Evolutionary conservation across 2,888 invertebrate species (phyloP).

Genomic region (Meiosimyza decipiens): DNA sequence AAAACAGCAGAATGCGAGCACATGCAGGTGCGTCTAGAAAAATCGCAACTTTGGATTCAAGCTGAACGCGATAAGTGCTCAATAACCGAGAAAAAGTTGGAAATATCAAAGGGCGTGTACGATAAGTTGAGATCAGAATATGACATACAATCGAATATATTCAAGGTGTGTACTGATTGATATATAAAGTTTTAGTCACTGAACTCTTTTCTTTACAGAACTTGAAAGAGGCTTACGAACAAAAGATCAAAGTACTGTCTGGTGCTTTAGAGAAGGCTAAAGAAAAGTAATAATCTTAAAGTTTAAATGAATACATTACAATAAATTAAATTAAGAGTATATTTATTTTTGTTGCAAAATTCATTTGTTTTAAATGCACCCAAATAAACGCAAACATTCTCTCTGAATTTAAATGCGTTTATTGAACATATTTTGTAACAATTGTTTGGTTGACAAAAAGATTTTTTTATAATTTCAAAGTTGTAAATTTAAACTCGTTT

Average conservation of each 20-base stretch:
- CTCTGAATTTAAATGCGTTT: conserved; percentile 24
- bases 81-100: conserved; percentile 77
- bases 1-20: conserved; percentile 83
- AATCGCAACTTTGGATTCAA: conserved; percentile 73
- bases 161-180: conserved; percentile 69
- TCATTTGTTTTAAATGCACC: conserved; percentile 48
- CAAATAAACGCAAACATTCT: too few relatives aligned
- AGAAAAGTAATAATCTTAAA: conserved; percentile 45
- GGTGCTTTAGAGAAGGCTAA: conserved; percentile 56
- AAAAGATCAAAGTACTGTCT: conserved; percentile 69
- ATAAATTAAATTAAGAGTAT: background rate
- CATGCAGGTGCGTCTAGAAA: conserved; percentile 74
- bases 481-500: conserved; percentile 20
- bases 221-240: conserved; percentile 75
- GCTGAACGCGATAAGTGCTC: conserved; percentile 79
- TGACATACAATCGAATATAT: conserved; percentile 79
- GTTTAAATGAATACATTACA: conserved; percentile 48
- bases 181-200: background rate
- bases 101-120: conserved; percentile 78
- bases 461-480: conserved; percentile 25
- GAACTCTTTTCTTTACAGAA: conserved; percentile 67
- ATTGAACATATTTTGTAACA: conserved; percentile 4
- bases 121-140: conserved; percentile 82
- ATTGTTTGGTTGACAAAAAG: background rate
- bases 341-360: conserved; percentile 41